Conservation (phyloP, 2,888 invertebrate species). For the Aelia acuminata region DNA sequence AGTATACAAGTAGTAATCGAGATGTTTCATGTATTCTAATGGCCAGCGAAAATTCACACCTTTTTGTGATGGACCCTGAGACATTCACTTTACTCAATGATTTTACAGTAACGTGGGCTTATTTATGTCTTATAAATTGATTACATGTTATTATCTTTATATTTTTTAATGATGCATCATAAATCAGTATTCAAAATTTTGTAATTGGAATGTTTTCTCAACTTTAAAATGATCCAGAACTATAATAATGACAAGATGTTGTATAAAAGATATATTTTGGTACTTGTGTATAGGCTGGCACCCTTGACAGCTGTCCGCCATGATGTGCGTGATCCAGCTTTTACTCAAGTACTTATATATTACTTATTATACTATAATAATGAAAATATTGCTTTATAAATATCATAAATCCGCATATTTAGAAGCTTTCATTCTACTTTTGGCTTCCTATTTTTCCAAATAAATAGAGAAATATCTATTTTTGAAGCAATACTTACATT, state of each 20-base stretch:
- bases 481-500: neutral
- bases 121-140: neutral
- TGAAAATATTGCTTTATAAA: too few relatives aligned
- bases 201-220: too few relatives aligned
- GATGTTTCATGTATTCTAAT: slow-evolving; percentile 79
- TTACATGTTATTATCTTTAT: neutral
- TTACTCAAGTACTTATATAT: too few relatives aligned
- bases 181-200: too few relatives aligned
- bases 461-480: neutral
- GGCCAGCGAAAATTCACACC: slow-evolving; percentile 83
- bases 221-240: neutral
- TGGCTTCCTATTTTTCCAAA: neutral
- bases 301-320: too few relatives aligned
- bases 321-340: too few relatives aligned
- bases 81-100: slow-evolving; percentile 84
- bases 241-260: neutral
- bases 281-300: too few relatives aligned
- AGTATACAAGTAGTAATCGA: slow-evolving; percentile 80
- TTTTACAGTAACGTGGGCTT: slow-evolving; percentile 70
- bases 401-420: too few relatives aligned
- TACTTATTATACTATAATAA: too few relatives aligned
- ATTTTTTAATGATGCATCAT: too few relatives aligned
- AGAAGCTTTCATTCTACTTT: neutral
- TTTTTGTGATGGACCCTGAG: slow-evolving; percentile 90
- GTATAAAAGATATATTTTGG: neutral